Evolutionary conservation across 92 coral and sea anemone genomes (phyloP), one percentile per base, ranked within the genome.

Genomic region (Porites rus): DNA sequence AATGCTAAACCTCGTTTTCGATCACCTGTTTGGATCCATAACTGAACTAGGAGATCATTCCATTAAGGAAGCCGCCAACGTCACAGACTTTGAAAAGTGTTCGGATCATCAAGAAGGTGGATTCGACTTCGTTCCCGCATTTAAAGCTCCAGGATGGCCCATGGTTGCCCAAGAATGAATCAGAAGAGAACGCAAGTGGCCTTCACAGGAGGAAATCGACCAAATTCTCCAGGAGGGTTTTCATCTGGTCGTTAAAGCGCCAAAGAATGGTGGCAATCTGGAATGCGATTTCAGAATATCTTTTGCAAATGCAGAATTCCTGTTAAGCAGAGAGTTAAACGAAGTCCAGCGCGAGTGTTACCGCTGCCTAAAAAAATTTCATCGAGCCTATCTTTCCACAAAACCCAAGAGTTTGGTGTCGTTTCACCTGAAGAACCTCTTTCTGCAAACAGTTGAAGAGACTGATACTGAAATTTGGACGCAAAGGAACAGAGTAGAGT

Each of bases 221-320:
- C 82, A 72, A 75, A 77, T 95, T 61, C 50, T 84, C 24, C 87
- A 80, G 12, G 88, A 84, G 59, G 96, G 98, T 8, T 93, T 91
- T 77, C 94, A 95, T 56, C 31, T 95, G 17, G 96, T 95, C 1
- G 96, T 85, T 12, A 95, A 95, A 76, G 31, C 85, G 1, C 91
- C 96, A 3, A 77, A 75, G 21, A 78, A 63, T 10, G 86, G 79
- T 59, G 86, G 86, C 9, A 81, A 76, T 22, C 86, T 79, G 16
- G 91, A 93, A 59, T 65, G 86, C 17, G 88, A 83, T 77, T 95
- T 95, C 76, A 95, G 96, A 61, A 76, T 95, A 85, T 95, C 98
- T 1, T 95, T 95, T 78, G 91, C 98, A 14, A 76, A 90, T 25
- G 96, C 94, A n/a, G 98, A 93, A 85, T 87, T 64, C 81, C 72